These are phyloP conservation scores for Brachymystax lenok DNA, from an alignment of 2,797 vertebrate species.

Conservation along the genomic window DNA sequence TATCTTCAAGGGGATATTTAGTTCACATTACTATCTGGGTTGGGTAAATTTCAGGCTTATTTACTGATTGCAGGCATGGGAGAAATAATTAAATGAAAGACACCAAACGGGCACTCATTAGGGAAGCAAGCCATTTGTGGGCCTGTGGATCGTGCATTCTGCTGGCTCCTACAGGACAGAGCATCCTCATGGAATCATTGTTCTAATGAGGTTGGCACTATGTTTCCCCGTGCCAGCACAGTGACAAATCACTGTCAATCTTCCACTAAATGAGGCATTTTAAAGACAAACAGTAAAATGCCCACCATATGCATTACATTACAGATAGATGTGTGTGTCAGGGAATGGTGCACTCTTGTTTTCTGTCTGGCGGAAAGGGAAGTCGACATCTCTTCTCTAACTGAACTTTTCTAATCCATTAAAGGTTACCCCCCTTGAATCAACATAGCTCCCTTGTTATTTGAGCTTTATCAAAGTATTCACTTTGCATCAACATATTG, in stretches of 20 bases:
- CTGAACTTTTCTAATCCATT: background rate
- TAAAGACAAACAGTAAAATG: constrained; percentile 45
- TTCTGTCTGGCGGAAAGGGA: background rate
- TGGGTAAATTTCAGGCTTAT: constrained; percentile 52
- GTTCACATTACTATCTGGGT: constrained; percentile 40
- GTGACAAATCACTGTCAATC: constrained; percentile 56
- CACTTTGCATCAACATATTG: no score
- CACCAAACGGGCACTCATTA: constrained; percentile 58
- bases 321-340: constrained; percentile 22
- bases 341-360: constrained; percentile 7
- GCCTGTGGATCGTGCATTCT: constrained; percentile 34
- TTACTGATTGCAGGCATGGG: constrained; percentile 54
- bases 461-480: background rate
- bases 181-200: constrained; percentile 51
- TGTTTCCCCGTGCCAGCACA: constrained; percentile 25
- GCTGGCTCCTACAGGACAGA: constrained; percentile 54
- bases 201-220: constrained; percentile 53
- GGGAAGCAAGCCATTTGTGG: constrained; percentile 45
- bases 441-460: background rate
- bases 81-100: constrained; percentile 55
- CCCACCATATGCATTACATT: constrained; percentile 23
- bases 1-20: constrained; percentile 46
- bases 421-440: background rate
- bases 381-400: background rate
- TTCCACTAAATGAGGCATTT: constrained; percentile 53